Conservation (phyloP, 2,797 vertebrate genomes). For the Pseudotriccus pelzelni region DNA sequence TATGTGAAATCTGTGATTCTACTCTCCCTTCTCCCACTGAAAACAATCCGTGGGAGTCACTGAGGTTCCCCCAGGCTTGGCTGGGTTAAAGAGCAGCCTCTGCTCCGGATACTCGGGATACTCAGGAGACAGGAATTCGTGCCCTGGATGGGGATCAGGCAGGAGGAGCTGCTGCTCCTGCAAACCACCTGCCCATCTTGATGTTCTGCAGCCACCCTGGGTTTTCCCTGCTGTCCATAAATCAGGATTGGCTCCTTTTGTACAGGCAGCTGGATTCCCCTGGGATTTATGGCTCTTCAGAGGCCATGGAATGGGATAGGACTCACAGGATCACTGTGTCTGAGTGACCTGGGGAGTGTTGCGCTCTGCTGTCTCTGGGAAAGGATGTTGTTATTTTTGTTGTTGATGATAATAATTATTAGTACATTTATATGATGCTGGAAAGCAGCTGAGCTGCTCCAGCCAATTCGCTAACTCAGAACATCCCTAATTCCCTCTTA, state of each 20-base stretch:
- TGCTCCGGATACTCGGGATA: rapidly evolving
- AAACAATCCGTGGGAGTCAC: not conserved
- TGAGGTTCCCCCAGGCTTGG: not conserved
- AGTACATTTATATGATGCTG: not conserved
- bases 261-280: rapidly evolving
- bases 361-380: not conserved
- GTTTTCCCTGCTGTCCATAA: not conserved
- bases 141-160: not conserved
- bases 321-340: rapidly evolving
- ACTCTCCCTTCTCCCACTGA: not conserved
- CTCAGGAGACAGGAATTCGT: rapidly evolving
- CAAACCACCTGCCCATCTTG: rapidly evolving
- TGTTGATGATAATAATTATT: not conserved
- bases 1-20: not conserved
- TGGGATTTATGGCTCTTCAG: not conserved
- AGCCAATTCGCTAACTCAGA: not conserved
- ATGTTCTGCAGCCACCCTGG: not conserved
- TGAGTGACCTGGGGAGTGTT: rapidly evolving
- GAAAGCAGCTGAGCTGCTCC: rapidly evolving
- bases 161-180: not conserved
- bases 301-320: not conserved
- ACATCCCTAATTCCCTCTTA: not conserved
- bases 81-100: not conserved
- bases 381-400: not conserved
- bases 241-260: not conserved